Base-by-base conservation (phyloP, 2,888 invertebrate species). In the Tiphia femorata region DNA sequence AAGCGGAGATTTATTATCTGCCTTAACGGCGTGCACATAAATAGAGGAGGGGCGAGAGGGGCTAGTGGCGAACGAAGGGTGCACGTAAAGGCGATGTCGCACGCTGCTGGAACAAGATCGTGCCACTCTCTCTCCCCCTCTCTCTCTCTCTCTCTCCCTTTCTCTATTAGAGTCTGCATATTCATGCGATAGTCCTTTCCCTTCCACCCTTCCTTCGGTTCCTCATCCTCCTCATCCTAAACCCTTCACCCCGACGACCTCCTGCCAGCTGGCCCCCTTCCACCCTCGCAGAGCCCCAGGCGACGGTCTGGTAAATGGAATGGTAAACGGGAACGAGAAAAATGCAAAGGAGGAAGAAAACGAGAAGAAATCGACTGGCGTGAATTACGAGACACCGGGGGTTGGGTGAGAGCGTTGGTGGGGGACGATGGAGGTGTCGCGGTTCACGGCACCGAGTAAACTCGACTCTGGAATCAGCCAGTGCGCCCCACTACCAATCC, bases 171-270 rank as follows among this genome's bases (percentile, higher is more conserved):
- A n/a, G n/a, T n/a, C 38, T 54, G 42, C 54, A 54, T 54, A 54
- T 54, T 54, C 49, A 54, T 54, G 33, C 49, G n/a, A n/a, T n/a
- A 49, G 49, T 49, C 49, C 42, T 49, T 42, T 1, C 33, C 33
- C 33, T 3, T n/a, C 33, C 33, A 4, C 12, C n/a, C 29, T 7
- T n/a, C n/a, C n/a, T n/a, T n/a, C n/a, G n/a, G n/a, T n/a, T n/a
- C n/a, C n/a, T n/a, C n/a, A n/a, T n/a, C n/a, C n/a, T n/a, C n/a
- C n/a, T n/a, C n/a, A n/a, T n/a, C n/a, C n/a, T n/a, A n/a, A n/a
- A n/a, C n/a, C n/a, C n/a, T n/a, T n/a, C n/a, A n/a, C n/a, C n/a
- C n/a, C n/a, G n/a, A n/a, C n/a, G n/a, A n/a, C n/a, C n/a, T n/a
- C n/a, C n/a, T n/a, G n/a, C n/a, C n/a, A n/a, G n/a, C n/a, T n/a